Conservation (phyloP, 2,888 invertebrate species). For the Leucophora obtusa region DNA sequence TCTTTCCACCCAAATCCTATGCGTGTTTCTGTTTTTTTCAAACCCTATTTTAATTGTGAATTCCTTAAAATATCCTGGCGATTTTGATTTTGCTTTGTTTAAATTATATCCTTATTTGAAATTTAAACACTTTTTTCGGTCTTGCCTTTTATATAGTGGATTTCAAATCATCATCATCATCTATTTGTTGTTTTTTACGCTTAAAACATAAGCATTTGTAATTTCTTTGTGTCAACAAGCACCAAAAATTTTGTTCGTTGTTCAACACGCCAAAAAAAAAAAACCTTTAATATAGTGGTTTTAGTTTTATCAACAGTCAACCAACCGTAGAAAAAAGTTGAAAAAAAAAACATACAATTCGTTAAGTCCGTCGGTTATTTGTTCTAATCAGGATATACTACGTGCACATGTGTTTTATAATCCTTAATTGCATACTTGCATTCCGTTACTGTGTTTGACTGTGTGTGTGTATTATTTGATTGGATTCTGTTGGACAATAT, state of each 20-base stretch:
- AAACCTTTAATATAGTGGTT: slow-evolving; percentile 6
- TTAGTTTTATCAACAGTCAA: slow-evolving; percentile 31
- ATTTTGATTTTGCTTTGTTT: slow-evolving; percentile 32
- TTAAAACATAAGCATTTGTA: slow-evolving; percentile 57
- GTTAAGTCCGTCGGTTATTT: slow-evolving; percentile 39
- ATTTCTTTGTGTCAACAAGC: slow-evolving; percentile 59
- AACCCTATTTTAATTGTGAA: slow-evolving; percentile 45
- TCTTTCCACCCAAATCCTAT: neutral
- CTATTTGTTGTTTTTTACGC: slow-evolving; percentile 54
- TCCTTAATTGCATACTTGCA: neutral
- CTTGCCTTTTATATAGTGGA: slow-evolving; percentile 30
- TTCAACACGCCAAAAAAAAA: slow-evolving; percentile 35
- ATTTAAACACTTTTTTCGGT: slow-evolving; percentile 39
- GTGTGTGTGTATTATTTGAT: neutral
- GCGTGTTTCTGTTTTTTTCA: neutral
- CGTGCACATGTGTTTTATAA: neutral
- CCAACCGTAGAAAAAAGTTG: slow-evolving; percentile 17
- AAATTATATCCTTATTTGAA: slow-evolving; percentile 45
- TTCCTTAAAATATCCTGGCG: slow-evolving; percentile 41
- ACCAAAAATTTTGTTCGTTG: slow-evolving; percentile 43
- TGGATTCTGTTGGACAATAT: neutral
- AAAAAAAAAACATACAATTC: slow-evolving; percentile 5
- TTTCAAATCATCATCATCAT: slow-evolving; percentile 28
- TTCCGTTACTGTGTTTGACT: no score
- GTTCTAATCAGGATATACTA: slow-evolving; percentile 19